Evolutionary conservation across 1,140 invertebrate genomes (phyloP).

Genomic region (Apis cerana): DNA sequence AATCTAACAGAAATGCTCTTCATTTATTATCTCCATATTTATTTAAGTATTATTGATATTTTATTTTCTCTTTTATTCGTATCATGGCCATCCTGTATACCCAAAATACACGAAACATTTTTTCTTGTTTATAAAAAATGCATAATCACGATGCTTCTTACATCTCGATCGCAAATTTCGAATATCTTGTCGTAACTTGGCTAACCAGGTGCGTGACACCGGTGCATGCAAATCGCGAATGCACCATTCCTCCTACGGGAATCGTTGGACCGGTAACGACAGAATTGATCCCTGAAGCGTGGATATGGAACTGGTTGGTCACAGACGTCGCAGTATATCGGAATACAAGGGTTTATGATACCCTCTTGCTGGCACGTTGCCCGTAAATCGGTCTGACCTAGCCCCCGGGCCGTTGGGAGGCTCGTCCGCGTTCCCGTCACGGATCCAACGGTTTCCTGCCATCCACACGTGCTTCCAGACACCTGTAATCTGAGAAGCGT

Average conservation of each 20-base stretch:
- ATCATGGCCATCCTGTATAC: no score
- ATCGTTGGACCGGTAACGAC: conserved; percentile 49
- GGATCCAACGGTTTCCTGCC: conserved; percentile 9
- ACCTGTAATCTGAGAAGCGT: conserved; percentile 32
- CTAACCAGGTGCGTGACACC: neutral
- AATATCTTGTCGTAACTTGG: no score
- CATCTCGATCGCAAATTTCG: neutral
- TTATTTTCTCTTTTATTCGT: no score
- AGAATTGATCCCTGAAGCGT: conserved; percentile 60
- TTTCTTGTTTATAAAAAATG: neutral
- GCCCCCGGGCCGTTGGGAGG: neutral
- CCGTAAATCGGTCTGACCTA: conserved; percentile 57
- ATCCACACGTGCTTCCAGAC: conserved; percentile 33
- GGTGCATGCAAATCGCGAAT: conserved; percentile 19
- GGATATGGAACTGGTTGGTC: conserved; percentile 48
- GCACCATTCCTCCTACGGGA: conserved; percentile 37
- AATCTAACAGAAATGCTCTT: no score
- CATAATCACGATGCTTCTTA: no score
- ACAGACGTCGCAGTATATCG: conserved; percentile 52
- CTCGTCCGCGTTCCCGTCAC: neutral
- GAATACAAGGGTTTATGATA: conserved; percentile 62
- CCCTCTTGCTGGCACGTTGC: conserved; percentile 62
- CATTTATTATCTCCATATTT: no score
- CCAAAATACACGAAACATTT: no score
- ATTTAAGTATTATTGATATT: no score